These are phyloP conservation scores for Pelecanus crispus DNA, from an alignment of 2,113 vertebrate genomes.

Conservation along the genomic window DNA sequence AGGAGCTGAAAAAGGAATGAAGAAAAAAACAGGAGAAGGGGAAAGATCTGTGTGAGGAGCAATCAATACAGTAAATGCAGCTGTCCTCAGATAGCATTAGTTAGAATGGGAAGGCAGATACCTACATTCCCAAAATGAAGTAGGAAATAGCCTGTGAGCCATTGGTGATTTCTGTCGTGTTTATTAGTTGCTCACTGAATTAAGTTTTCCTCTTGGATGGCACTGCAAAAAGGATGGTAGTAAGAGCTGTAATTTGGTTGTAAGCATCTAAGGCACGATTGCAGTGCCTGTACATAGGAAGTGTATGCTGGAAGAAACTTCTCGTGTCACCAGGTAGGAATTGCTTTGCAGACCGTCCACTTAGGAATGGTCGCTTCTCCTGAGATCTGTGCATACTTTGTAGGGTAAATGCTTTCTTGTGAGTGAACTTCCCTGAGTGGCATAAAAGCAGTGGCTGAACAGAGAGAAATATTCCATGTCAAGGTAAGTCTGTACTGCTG, in stretches of 20 bases:
- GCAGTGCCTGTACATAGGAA: fast-evolving
- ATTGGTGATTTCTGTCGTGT: fast-evolving
- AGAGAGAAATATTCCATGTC: not conserved
- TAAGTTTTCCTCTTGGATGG: not conserved
- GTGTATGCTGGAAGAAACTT: not conserved
- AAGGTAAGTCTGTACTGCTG: not conserved
- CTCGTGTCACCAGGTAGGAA: fast-evolving
- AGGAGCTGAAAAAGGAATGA: not conserved
- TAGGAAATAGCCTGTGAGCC: not conserved
- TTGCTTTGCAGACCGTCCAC: fast-evolving
- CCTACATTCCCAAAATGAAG: not conserved
- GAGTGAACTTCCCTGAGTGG: not conserved
- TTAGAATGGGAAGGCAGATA: fast-evolving
- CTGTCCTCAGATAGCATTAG: not conserved
- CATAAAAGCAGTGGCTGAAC: not conserved
- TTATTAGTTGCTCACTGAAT: not conserved
- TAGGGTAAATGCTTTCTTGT: not conserved
- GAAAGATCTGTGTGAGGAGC: not conserved
- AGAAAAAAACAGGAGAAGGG: not conserved
- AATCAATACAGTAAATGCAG: not conserved
- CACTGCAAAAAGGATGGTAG: not conserved
- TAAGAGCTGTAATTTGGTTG: not conserved
- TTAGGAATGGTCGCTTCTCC: not conserved
- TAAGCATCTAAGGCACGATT: not conserved
- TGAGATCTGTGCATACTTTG: fast-evolving